Evolutionary conservation across 2,113 vertebrate genomes (phyloP).

Genomic region (Trinectes maculatus): DNA sequence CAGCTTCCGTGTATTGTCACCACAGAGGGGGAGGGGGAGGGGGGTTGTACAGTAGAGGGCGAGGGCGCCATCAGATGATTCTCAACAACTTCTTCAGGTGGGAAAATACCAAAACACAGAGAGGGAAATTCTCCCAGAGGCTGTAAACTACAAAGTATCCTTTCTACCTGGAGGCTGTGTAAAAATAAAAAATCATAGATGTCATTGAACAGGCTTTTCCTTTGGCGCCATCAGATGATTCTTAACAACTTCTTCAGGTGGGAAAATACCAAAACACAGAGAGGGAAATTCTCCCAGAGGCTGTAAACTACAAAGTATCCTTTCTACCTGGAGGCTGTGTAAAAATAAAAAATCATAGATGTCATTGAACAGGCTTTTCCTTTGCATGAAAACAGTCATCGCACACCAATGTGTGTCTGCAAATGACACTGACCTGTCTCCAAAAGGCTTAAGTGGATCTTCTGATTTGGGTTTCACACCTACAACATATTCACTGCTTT

Average conservation of each 20-base stretch:
- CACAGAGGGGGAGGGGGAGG: not conserved
- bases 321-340: slow-evolving; percentile 43
- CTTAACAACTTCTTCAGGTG: slow-evolving; percentile 42
- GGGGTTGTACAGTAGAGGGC: slow-evolving; percentile 22
- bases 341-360: not conserved
- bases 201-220: slow-evolving; percentile 25
- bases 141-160: slow-evolving; percentile 4
- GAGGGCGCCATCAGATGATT: slow-evolving; percentile 35
- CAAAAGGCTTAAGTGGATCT: not conserved
- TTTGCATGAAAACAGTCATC: no score
- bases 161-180: slow-evolving; percentile 43
- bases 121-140: slow-evolving; percentile 50
- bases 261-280: slow-evolving; percentile 34
- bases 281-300: slow-evolving; percentile 50
- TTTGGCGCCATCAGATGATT: slow-evolving; percentile 32
- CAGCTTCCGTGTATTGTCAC: slow-evolving; percentile 72
- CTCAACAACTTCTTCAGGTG: slow-evolving; percentile 42
- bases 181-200: not conserved
- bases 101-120: slow-evolving; percentile 34
- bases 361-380: slow-evolving; percentile 25
- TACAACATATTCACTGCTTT: no score
- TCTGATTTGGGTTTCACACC: not conserved
- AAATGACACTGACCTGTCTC: not conserved
- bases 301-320: slow-evolving; percentile 4
- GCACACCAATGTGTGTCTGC: no score